These are phyloP conservation scores for Sicus ferrugineus DNA, from an alignment of 2,888 invertebrate species.

Conservation along the genomic window DNA sequence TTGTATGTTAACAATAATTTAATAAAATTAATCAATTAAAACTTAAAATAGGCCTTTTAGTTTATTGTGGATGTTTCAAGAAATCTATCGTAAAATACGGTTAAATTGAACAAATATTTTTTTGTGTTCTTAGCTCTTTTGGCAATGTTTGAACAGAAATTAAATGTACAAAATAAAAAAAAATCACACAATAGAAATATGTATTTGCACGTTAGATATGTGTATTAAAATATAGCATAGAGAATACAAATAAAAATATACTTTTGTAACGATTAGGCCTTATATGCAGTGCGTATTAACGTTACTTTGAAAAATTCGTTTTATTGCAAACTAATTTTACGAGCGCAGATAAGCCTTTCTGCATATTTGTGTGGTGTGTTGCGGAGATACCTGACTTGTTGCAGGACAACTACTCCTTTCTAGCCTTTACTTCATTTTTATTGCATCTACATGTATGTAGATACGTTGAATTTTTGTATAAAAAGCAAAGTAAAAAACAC, in stretches of 20 bases:
- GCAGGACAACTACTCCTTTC: no score
- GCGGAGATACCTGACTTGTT: no score
- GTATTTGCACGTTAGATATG: not conserved
- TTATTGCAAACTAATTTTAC: not conserved
- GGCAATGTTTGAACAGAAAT: not conserved
- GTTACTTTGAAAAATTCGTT: not conserved
- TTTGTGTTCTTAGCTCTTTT: not conserved
- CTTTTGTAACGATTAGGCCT: not conserved
- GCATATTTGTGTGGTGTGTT: no score
- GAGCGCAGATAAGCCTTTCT: no score
- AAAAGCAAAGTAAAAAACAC: not conserved
- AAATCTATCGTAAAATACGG: conserved; percentile 3
- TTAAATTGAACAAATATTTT: not conserved
- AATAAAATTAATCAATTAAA: not conserved
- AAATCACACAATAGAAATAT: not conserved
- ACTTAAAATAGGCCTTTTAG: not conserved
- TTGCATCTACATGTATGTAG: no score
- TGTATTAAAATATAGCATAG: not conserved
- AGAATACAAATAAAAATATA: not conserved
- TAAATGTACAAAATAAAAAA: not conserved
- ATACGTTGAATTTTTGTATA: not conserved
- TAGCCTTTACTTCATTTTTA: no score
- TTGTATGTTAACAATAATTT: not conserved
- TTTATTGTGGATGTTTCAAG: not conserved
- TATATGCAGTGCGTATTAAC: not conserved